Base-by-base conservation (phyloP, 2,888 invertebrate species). In the Drosophila siamana region DNA sequence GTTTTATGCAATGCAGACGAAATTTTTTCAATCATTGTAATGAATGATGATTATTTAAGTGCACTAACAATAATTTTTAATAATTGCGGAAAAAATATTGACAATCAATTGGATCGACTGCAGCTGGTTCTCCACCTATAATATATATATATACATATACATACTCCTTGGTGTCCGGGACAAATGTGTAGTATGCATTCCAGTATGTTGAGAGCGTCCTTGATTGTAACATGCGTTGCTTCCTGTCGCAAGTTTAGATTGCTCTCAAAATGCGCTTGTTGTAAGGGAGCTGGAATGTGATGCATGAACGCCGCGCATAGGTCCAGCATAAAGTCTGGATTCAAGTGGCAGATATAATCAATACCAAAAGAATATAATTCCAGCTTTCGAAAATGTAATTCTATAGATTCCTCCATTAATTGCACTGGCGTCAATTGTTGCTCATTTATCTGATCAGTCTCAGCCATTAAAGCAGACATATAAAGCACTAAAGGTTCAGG, bases 311-410 rank as follows among this genome's bases (percentile, higher is more conserved):
- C 96, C 65, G 94, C 94, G 51, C 95, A 95, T 11, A 98, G 94
- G 80, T 96, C 95, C 11, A 98, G 91, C 59, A 98, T 93, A 88
- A 98, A 96, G 92, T 97, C 97, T 0, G 98, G 97, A 92, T 99
- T 96, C 48, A 99, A 93, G 50, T 93, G 92, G 68, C 94, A 94
- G 43, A 97, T 93, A 91, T 97, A 98, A 5, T 94, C 93, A 22
- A 95, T 93, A 15, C 98, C 96, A 87, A 96, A 96, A 0, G 96
- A 94, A 67, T 95, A 91, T 0, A 93, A 93, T 77, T 94, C 92
- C 1, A 93, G 88, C 38, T 90, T 90, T 59, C 93, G 92, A 22
- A 94, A 91, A 74, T 94, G 94, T 62, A 92, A 78, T 80, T 95
- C 93, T 67, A 93, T 92, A 52, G 96, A 95, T 73, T 94, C 94